A percentile compares a stretch with the other conserved stretches of the same genome.
Conservation (phyloP, 2,113 vertebrate genomes). For the Capreolus pygargus region DNA sequence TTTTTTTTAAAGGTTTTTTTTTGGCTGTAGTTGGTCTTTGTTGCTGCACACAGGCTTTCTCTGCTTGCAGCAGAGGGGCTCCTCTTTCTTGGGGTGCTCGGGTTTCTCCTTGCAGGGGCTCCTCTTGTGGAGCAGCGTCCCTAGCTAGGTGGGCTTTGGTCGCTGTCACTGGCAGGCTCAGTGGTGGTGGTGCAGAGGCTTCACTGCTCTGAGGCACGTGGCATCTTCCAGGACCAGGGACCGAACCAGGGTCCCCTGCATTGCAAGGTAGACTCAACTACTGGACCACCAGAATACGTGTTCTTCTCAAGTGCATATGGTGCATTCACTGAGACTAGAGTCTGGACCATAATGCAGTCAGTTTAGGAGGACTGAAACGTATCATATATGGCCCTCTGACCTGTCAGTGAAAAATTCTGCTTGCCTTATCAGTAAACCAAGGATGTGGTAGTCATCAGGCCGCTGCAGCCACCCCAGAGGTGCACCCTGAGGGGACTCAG, state of each 20-base stretch:
- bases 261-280: neutral
- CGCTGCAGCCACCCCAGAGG: neutral
- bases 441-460: neutral
- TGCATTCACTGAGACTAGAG: neutral
- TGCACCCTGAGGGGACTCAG: neutral
- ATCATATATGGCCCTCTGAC: neutral
- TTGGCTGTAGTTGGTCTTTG: neutral
- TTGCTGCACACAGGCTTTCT: fast-evolving
- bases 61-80: neutral
- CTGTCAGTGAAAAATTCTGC: neutral
- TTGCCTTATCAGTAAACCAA: neutral
- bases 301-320: neutral
- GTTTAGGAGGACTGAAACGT: neutral
- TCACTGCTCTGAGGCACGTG: neutral
- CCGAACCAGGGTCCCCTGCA: neutral
- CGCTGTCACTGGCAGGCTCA: fast-evolving
- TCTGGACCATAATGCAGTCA: neutral
- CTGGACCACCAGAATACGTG: neutral
- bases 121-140: neutral
- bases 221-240: neutral
- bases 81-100: neutral
- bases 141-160: neutral
- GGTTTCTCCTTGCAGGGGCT: neutral
- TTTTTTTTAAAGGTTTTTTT: fast-evolving
- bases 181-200: neutral